These are phyloP conservation scores for Ceyx margarethae DNA, from an alignment of 2,113 vertebrate species.

Conservation along the genomic window DNA sequence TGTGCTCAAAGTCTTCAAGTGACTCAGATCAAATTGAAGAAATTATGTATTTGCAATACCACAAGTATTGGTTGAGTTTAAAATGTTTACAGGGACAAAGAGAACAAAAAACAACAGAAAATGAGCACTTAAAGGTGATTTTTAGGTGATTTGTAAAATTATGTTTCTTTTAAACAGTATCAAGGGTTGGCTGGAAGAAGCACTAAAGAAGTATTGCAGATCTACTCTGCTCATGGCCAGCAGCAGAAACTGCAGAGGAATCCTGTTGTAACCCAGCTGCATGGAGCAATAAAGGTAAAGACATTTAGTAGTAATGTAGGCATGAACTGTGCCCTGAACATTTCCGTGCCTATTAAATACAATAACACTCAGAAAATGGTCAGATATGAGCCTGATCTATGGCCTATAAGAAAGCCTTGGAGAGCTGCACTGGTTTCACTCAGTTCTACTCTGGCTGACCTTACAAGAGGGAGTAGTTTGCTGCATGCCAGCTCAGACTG, in stretches of 20 bases:
- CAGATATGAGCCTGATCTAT: not conserved
- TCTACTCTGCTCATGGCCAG: not conserved
- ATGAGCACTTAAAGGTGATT: not conserved
- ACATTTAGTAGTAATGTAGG: not conserved
- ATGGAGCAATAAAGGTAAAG: constrained; percentile 53
- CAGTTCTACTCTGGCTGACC: not conserved
- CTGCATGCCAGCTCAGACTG: not conserved
- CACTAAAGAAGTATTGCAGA: not conserved
- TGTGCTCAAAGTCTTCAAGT: not conserved
- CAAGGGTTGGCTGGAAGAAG: not conserved
- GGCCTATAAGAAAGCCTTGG: not conserved
- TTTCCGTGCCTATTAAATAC: not conserved
- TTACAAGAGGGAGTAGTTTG: not conserved
- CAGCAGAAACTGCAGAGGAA: not conserved
- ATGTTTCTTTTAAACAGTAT: not conserved
- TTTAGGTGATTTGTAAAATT: not conserved
- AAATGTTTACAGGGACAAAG: not conserved
- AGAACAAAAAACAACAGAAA: not conserved
- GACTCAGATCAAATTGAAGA: not conserved
- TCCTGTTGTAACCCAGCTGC: not conserved
- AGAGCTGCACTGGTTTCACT: not conserved
- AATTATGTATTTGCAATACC: not conserved
- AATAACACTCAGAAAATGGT: not conserved
- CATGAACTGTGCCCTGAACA: not conserved
- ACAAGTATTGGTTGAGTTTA: not conserved